phyloP scores from a whole-genome alignment of 2,797 vertebrate genomes.

The Crocodylus rhombifer region DNA sequence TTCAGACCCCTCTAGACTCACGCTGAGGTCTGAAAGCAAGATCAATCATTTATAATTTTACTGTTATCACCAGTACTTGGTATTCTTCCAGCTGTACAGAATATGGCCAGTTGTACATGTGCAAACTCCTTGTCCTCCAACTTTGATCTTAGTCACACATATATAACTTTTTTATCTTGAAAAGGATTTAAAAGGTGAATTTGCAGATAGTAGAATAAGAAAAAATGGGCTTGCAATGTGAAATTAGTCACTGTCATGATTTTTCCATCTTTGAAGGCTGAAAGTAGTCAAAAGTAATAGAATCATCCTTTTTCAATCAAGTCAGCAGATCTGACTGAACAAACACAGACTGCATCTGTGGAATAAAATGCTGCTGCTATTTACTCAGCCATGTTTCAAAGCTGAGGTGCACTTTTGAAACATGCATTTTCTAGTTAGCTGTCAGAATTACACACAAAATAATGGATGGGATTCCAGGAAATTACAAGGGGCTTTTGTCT shows the following conservation, averaged over 20 bases:
- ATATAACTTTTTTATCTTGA: neutral
- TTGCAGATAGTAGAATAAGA: slow-evolving; percentile 4
- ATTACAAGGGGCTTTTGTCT: neutral
- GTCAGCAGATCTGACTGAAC: neutral
- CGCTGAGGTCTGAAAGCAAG: slow-evolving; percentile 2
- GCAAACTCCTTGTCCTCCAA: slow-evolving; percentile 36
- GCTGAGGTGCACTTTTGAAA: neutral
- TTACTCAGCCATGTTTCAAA: neutral
- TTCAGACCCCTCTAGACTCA: neutral
- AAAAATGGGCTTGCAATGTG: neutral
- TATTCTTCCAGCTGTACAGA: slow-evolving; percentile 53
- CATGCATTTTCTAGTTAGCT: neutral
- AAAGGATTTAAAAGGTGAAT: slow-evolving; percentile 42
- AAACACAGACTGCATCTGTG: neutral
- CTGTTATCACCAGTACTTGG: neutral
- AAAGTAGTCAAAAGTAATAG: neutral
- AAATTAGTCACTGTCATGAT: neutral
- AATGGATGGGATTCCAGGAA: neutral
- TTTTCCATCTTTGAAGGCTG: neutral
- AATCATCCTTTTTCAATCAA: neutral
- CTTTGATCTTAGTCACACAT: neutral
- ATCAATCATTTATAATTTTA: neutral
- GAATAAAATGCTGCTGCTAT: neutral
- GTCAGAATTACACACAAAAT: neutral
- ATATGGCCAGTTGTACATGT: slow-evolving; percentile 51